These are phyloP conservation scores for Caenorhabditis briggsae DNA, from an alignment of 1,140 invertebrate genomes.

Conservation along the genomic window DNA sequence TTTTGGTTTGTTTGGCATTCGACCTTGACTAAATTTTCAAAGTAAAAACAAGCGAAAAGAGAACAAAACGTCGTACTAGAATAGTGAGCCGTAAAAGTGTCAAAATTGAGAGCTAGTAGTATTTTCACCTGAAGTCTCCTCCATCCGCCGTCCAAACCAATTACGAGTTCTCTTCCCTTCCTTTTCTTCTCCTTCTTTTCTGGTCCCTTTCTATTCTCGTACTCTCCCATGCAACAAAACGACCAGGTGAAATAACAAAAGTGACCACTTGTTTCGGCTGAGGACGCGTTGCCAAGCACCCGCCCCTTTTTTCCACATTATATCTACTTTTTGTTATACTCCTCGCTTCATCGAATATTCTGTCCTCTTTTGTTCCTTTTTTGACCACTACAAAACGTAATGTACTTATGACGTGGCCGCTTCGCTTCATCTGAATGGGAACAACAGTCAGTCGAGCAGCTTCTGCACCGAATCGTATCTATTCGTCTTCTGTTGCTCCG, in stretches of 20 bases:
- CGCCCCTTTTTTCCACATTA: neutral
- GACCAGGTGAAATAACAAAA: slow-evolving; percentile 12
- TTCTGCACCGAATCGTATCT: slow-evolving; percentile 38
- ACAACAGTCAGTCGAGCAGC: slow-evolving; percentile 33
- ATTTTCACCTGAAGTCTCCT: neutral
- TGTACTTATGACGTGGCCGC: slow-evolving; percentile 12
- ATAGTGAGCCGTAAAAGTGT: too few species aligned
- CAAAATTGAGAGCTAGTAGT: too few species aligned
- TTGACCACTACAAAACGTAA: slow-evolving; percentile 7
- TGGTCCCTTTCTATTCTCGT: slow-evolving; percentile 33
- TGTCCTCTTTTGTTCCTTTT: slow-evolving; percentile 29
- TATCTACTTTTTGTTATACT: slow-evolving; percentile 41
- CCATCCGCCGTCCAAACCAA: slow-evolving; percentile 14
- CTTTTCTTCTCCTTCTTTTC: neutral
- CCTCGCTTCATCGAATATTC: slow-evolving; percentile 19
- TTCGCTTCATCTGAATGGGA: slow-evolving; percentile 6
- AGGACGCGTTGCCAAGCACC: slow-evolving; percentile 45
- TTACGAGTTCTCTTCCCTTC: neutral
- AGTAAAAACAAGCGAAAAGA: neutral
- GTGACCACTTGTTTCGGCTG: slow-evolving; percentile 32
- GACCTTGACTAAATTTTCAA: neutral
- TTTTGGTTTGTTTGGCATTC: too few species aligned
- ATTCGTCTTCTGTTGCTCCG: slow-evolving; percentile 32
- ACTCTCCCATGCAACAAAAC: slow-evolving; percentile 3
- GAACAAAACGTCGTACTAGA: neutral